Conservation (phyloP, 2,888 invertebrate species). For the Tenthredo amoena region DNA sequence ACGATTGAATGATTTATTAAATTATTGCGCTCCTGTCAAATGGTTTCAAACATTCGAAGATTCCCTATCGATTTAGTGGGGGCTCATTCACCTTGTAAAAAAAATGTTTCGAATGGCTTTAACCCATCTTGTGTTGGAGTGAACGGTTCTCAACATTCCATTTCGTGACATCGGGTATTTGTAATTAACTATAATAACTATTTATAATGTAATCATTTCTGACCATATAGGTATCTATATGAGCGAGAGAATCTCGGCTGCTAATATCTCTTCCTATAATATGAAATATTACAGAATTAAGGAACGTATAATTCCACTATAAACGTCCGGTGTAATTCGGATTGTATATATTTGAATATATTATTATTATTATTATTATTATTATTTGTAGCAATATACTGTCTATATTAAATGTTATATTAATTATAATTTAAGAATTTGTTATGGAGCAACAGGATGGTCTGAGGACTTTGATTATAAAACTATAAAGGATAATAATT, state of each 20-base stretch:
- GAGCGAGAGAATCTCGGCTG: conserved; percentile 17
- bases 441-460: conserved; percentile 33
- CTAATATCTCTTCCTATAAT: conserved; percentile 42
- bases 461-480: conserved; percentile 33
- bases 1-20: neutral
- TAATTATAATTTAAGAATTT: conserved; percentile 23
- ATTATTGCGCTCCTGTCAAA: neutral
- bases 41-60: neutral
- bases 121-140: neutral
- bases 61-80: neutral
- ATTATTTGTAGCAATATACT: conserved; percentile 39
- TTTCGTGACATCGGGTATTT: neutral
- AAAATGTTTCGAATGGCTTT: neutral
- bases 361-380: conserved; percentile 30
- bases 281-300: conserved; percentile 29
- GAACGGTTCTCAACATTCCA: neutral
- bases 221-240: neutral
- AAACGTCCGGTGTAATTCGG: conserved; percentile 23
- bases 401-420: conserved; percentile 43
- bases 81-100: neutral
- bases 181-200: conserved; percentile 2
- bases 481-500: conserved; percentile 27
- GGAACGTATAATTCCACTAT: conserved; percentile 40
- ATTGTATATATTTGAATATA: conserved; percentile 48
- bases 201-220: neutral